A percentile compares a stretch with the other conserved stretches of the same genome.
These are phyloP conservation scores for Sitophilus oryzae DNA, from an alignment of 1,140 invertebrate genomes.

Conservation along the genomic window DNA sequence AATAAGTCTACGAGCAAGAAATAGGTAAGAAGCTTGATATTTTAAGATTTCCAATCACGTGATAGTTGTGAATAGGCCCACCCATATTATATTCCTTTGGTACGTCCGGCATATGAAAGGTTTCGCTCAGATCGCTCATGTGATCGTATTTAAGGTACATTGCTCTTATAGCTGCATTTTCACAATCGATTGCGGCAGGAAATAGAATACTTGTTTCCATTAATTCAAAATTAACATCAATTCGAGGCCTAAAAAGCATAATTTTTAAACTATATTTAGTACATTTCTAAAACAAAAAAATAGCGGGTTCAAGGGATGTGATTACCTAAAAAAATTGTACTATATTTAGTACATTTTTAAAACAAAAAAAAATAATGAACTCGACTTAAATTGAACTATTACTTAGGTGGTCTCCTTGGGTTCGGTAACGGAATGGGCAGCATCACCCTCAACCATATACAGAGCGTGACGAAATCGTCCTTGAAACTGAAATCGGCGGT, in stretches of 20 bases:
- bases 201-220: constrained; percentile 52
- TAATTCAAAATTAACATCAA: constrained; percentile 53
- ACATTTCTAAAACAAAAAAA: constrained; percentile 1
- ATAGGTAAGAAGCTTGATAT: too few species aligned
- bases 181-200: constrained; percentile 45
- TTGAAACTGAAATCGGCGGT: constrained; percentile 46
- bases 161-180: constrained; percentile 52
- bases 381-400: too few species aligned
- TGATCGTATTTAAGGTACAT: constrained; percentile 59
- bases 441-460: constrained; percentile 49
- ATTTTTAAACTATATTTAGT: not conserved
- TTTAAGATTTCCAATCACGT: too few species aligned
- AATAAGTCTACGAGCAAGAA: constrained; percentile 32
- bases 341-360: too few species aligned
- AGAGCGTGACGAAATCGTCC: constrained; percentile 46
- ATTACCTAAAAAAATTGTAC: too few species aligned
- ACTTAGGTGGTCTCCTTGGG: constrained; percentile 35
- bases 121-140: constrained; percentile 47
- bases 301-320: too few species aligned
- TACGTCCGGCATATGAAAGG: constrained; percentile 39
- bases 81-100: constrained; percentile 30
- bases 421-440: constrained; percentile 44
- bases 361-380: too few species aligned
- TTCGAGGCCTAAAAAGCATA: constrained; percentile 37
- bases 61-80: too few species aligned